Evolutionary conservation across 2,797 vertebrate species (phyloP), one percentile per base, ranked within the genome.

Genomic region (Notamacropus eugenii): DNA sequence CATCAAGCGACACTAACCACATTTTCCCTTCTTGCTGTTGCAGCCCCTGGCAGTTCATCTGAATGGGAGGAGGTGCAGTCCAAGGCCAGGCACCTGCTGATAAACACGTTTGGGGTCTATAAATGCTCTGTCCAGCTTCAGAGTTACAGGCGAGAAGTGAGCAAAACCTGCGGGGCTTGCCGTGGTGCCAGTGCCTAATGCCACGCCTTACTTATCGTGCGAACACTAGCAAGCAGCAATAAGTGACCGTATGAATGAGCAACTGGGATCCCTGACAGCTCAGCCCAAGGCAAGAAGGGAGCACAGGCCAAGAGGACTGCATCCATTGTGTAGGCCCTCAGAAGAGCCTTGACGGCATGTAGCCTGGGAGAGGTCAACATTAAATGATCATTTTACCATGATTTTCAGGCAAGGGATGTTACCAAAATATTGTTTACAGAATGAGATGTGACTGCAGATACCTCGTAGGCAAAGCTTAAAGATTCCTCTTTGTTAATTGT

Each of bases 61-160:
- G 99, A 99, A 96, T 99, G 99, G 99, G 99, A 99, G 92, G 99
- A 99, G 0, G 99, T 99, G 95, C 99, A 99, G 98, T 98, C 98
- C 6, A 99, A 99, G 98, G 99, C 99, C 34, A 99, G 99, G n/a
- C 99, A 99, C 67, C 98, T 99, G 97, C 98, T 99, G 97, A 98
- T 99, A 96, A 99, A 98, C 98, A 99, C 99, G 0, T 99, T 99
- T 46, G 99, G 99, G 57, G 98, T 99, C 98, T 99, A 98, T 96
- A 99, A 99, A 95, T 99, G 99, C 98, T 99, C 99, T 10, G 98
- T 99, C 93, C 99, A 99, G 98, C 98, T 99, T 95, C 99, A 99
- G 99, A 99, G 99, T 50, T 99, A 99, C 98, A 98, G 99, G 97
- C 99, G 98, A 97, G 99, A 99, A 96, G 97, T 91, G 4, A 98